Percentiles rank a stretch among this genome's conserved stretches.
Conservation (phyloP, 2,888 invertebrate genomes). For the Metopia argyrocephala region DNA sequence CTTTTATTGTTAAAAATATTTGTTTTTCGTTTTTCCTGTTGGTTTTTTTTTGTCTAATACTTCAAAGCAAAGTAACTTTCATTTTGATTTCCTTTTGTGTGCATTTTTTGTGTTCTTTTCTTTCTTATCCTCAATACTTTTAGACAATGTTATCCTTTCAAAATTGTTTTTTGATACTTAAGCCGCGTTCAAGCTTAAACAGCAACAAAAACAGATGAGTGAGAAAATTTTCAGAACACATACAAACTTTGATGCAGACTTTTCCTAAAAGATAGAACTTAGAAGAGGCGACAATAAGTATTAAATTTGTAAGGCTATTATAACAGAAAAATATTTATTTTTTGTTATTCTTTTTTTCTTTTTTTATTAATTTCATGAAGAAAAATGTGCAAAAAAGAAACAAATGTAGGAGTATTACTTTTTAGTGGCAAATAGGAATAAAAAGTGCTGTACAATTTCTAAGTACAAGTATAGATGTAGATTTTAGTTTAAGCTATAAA, state of each 20-base stretch:
- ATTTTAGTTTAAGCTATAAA: too few species aligned
- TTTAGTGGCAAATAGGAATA: too few species aligned
- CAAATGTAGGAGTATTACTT: too few species aligned
- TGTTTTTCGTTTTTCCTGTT: neutral
- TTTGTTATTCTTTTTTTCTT: too few species aligned
- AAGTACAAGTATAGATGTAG: too few species aligned
- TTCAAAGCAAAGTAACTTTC: constrained; percentile 30
- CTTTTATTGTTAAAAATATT: neutral
- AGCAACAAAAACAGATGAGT: constrained; percentile 9
- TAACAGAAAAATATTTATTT: neutral
- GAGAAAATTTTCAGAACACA: constrained; percentile 4
- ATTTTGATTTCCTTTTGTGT: constrained; percentile 13
- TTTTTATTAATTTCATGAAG: too few species aligned
- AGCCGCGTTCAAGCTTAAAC: constrained; percentile 43
- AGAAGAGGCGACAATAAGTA: constrained; percentile 34
- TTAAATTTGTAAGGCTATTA: constrained; percentile 22
- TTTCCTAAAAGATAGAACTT: neutral
- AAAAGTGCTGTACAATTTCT: too few species aligned
- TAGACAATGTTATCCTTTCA: constrained; percentile 43
- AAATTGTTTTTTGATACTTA: constrained; percentile 39
- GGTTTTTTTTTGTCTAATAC: constrained; percentile 16
- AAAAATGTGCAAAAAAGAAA: neutral
- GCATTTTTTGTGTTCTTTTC: neutral
- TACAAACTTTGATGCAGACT: too few species aligned
- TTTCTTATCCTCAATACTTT: neutral